These are phyloP conservation scores for Tipula lateralis DNA, from an alignment of 2,888 invertebrate species.

Conservation along the genomic window DNA sequence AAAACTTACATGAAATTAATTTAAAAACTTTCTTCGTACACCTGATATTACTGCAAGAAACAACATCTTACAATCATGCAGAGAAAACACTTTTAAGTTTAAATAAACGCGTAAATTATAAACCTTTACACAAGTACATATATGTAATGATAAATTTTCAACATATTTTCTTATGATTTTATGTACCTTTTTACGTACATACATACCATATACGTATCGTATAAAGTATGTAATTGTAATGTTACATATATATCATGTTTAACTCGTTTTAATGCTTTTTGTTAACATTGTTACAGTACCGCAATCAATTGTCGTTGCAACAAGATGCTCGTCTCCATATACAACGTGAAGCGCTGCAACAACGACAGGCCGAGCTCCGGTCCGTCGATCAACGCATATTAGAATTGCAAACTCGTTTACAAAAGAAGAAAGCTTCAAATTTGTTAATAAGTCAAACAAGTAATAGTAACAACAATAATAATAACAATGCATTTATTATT, in stretches of 20 bases:
- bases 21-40: constrained; percentile 5
- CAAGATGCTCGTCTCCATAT: constrained; percentile 85
- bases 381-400: constrained; percentile 90
- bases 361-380: constrained; percentile 85
- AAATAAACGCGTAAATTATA: background rate
- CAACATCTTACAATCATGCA: background rate
- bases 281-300: constrained; percentile 63
- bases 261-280: background rate
- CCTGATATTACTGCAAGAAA: background rate
- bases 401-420: constrained; percentile 85
- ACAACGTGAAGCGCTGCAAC: constrained; percentile 81
- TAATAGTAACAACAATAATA: background rate
- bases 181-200: background rate
- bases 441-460: constrained; percentile 52
- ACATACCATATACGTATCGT: background rate
- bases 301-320: constrained; percentile 93
- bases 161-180: background rate
- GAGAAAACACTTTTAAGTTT: background rate
- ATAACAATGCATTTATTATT: background rate
- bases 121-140: background rate
- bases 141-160: background rate
- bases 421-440: constrained; percentile 82
- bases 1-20: background rate
- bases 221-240: background rate
- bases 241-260: constrained; percentile 25